Conservation (phyloP, 2,113 vertebrate genomes). For the Typhlomys cinereus region DNA sequence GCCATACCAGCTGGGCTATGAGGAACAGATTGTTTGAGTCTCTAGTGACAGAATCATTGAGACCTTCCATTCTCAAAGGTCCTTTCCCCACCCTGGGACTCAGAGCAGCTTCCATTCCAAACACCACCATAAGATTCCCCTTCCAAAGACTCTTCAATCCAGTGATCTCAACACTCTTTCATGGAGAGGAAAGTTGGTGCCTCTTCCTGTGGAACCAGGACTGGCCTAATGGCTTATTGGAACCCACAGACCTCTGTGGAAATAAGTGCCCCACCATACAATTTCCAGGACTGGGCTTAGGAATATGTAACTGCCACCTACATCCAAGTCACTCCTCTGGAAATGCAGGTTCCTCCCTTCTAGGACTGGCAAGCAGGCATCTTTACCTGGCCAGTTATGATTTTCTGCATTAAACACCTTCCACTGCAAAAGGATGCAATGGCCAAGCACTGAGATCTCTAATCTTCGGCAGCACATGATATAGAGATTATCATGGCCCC, state of each 20-base stretch:
- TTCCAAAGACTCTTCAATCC: background rate
- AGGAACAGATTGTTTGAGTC: background rate
- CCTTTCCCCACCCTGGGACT: background rate
- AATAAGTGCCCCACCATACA: background rate
- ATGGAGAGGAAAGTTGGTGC: background rate
- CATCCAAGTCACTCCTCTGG: background rate
- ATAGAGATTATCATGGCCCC: background rate
- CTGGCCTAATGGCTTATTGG: background rate
- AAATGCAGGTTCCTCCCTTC: too few species aligned
- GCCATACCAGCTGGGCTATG: background rate
- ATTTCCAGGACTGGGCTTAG: background rate
- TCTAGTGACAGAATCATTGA: background rate
- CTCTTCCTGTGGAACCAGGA: background rate
- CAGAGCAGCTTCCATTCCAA: background rate
- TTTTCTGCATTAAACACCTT: too few species aligned
- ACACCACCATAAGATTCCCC: background rate
- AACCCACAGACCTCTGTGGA: background rate
- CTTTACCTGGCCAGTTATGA: too few species aligned
- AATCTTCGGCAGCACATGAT: too few species aligned
- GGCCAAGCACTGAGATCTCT: too few species aligned
- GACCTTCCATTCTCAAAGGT: background rate
- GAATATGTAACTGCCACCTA: background rate
- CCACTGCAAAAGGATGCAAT: too few species aligned
- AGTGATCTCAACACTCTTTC: background rate
- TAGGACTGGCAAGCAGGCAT: too few species aligned